Evolutionary conservation across 2,888 invertebrate species (phyloP), one percentile per base, ranked within the genome.

Genomic region (Cyrtodaria siliqua): DNA sequence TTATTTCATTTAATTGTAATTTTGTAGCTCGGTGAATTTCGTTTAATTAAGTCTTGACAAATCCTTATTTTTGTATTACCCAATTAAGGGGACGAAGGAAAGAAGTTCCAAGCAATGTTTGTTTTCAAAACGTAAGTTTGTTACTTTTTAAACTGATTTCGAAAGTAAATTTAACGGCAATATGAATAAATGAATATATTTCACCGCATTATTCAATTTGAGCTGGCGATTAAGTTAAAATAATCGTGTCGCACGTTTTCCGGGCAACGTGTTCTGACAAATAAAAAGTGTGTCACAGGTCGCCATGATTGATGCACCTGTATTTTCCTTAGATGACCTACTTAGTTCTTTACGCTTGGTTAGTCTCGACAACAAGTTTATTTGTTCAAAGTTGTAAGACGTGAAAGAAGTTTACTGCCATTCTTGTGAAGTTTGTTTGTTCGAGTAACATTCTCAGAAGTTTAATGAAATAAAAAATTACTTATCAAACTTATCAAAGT

Each of bases 61-160:
- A 20, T 20, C 20, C 23, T 14, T 50, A 20, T 50, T 50, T 26
- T 53, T 27, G 27, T 26, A 27, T 9, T 2, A 53, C 9, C 29
- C 61, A 14, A 49, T 24, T 27, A 14, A 44, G 26, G 38, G 61
- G 50, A 57, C 57, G 59, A 50, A 20, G 59, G 66, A 66, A 79
- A 71, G 59, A 69, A 66, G 33, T 79, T 79, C 78, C 66, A 59
- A 47, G 78, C 73, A 79, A 69, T 79, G 70, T 53, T 64, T 59
- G 69, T 66, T 66, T 49, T 49, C 40, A 38, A 56, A 61, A 49
- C 27, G 75, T 76, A 66, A 70, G 75, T 62, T 18, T 20, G n/a
- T 50, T 18, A 38, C 33, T 14, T 62, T 50, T 62, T 49, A 44
- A n/a, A 23, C 16, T 33, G 33, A 33, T 33, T 8, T 33, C 12